phyloP scores from a whole-genome alignment of 1,140 invertebrate genomes.

The Microvelia longipes region DNA sequence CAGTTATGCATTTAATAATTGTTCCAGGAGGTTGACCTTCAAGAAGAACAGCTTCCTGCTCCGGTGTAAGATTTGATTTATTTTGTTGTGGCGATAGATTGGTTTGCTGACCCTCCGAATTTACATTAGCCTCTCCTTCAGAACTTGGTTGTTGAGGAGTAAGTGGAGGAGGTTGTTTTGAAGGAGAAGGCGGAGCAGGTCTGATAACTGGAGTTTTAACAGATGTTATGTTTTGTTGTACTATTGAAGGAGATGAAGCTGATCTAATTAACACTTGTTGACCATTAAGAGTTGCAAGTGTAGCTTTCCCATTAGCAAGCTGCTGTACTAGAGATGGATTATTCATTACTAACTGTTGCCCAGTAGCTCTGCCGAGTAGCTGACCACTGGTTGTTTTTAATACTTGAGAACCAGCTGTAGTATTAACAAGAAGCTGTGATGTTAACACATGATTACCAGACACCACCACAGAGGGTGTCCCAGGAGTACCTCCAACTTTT shows the following conservation, averaged over 20 bases:
- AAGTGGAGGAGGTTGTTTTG: background rate
- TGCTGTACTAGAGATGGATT: conserved; percentile 58
- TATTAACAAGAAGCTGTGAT: conserved; percentile 22
- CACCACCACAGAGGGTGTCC: conserved; percentile 18
- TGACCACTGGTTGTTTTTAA: conserved; percentile 24
- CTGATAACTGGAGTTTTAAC: conserved; percentile 4
- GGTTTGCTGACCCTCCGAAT: background rate
- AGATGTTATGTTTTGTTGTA: background rate
- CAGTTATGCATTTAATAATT: conserved; percentile 70
- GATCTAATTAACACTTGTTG: conserved; percentile 61
- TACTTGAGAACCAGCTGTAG: conserved; percentile 20
- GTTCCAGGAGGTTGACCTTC: conserved; percentile 65
- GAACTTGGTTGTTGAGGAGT: background rate
- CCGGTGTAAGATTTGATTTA: background rate
- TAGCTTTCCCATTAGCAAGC: conserved; percentile 54
- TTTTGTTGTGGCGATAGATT: background rate
- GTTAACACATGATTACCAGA: conserved; percentile 22
- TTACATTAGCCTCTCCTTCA: background rate
- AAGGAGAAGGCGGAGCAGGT: background rate
- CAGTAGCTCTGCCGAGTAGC: conserved; percentile 22
- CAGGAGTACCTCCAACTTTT: conserved; percentile 14
- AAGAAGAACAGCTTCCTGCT: conserved; percentile 36
- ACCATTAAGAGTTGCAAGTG: conserved; percentile 59
- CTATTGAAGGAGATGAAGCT: conserved; percentile 32
- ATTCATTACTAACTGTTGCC: conserved; percentile 54